These are phyloP conservation scores for Clarias batrachus DNA, from an alignment of 2,113 vertebrate genomes.

Conservation along the genomic window DNA sequence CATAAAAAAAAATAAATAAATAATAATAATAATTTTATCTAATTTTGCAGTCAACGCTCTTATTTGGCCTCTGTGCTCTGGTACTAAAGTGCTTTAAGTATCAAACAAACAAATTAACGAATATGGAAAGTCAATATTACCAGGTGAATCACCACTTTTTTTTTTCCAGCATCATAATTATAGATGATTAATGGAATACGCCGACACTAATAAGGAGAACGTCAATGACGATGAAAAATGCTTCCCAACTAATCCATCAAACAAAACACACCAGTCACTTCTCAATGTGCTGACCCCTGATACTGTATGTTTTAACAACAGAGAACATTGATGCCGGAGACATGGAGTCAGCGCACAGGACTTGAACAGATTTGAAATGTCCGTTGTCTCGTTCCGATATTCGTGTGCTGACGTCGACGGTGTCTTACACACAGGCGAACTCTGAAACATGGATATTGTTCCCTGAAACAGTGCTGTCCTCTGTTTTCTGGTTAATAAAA, in stretches of 20 bases:
- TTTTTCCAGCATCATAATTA: background rate
- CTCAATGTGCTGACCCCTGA: conserved; percentile 27
- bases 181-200: conserved; percentile 17
- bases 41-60: no score
- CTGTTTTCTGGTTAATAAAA: background rate
- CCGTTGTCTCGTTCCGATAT: background rate
- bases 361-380: conserved; percentile 39
- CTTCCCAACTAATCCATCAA: conserved; percentile 44
- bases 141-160: background rate
- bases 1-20: no score
- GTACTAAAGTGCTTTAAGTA: background rate
- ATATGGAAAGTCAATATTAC: background rate
- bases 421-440: background rate
- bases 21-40: no score
- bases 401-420: background rate
- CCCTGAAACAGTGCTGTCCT: background rate
- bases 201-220: conserved; percentile 30
- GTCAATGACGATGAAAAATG: conserved; percentile 41
- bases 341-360: conserved; percentile 30
- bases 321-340: conserved; percentile 30
- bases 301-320: conserved; percentile 21
- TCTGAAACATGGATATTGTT: background rate
- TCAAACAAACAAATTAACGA: background rate
- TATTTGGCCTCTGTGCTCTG: background rate
- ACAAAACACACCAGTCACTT: conserved; percentile 19